Conservation (phyloP, 1,140 invertebrate genomes). For the Drosophila jambulina region DNA sequence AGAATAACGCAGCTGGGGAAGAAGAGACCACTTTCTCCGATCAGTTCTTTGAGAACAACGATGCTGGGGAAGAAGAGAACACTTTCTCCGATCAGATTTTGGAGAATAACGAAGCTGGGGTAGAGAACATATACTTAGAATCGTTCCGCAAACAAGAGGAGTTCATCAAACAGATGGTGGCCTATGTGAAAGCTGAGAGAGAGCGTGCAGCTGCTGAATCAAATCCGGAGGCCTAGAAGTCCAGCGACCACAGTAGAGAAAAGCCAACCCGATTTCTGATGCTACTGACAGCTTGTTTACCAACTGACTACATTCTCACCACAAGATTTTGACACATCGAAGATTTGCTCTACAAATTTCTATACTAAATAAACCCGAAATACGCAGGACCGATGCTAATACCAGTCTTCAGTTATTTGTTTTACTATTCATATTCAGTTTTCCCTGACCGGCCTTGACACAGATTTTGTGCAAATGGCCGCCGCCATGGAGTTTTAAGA, state of each 20-base stretch:
- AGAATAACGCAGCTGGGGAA: not conserved
- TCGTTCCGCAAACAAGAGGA: no score
- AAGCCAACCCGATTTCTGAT: not conserved
- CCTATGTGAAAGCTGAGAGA: no score
- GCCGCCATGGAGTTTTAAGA: not conserved
- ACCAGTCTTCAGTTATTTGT: not conserved
- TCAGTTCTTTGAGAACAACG: no score
- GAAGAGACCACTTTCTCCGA: no score
- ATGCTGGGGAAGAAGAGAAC: no score
- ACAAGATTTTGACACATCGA: not conserved
- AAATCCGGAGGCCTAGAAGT: not conserved
- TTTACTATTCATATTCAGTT: not conserved
- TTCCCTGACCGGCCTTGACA: conserved; percentile 17
- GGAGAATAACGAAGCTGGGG: no score
- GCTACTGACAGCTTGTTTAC: not conserved
- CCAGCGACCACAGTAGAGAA: not conserved
- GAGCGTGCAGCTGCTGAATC: no score
- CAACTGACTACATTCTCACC: not conserved
- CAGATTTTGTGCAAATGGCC: conserved; percentile 30
- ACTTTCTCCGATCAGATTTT: no score
- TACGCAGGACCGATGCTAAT: not conserved
- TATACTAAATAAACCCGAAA: not conserved
- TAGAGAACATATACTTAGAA: no score
- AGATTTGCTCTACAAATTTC: not conserved
- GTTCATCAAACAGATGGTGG: no score